phyloP scores from a whole-genome alignment of 2,888 invertebrate species.

The Acleris emargana region DNA sequence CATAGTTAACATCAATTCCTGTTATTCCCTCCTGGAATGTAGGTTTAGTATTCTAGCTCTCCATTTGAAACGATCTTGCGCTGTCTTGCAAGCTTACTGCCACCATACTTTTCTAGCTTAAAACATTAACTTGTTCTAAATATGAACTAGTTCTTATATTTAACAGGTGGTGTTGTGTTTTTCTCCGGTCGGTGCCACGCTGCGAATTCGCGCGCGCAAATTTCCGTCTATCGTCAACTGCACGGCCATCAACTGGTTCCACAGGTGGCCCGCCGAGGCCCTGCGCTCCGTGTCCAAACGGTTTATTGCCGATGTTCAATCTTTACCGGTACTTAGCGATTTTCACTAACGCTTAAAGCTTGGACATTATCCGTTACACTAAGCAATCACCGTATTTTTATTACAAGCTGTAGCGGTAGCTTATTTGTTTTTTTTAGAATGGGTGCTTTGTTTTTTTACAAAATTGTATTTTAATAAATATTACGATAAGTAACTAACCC shows the following conservation, averaged over 20 bases:
- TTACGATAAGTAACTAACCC: neutral
- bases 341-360: neutral
- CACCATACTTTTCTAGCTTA: neutral
- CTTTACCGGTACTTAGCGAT: constrained; percentile 84
- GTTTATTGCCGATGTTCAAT: constrained; percentile 90
- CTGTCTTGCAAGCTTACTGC: too few relatives aligned
- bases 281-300: constrained; percentile 93
- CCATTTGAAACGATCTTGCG: too few relatives aligned
- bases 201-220: constrained; percentile 94
- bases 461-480: too few relatives aligned
- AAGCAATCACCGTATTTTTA: too few relatives aligned
- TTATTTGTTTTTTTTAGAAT: too few relatives aligned
- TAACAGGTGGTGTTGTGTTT: constrained; percentile 92
- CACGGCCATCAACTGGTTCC: constrained; percentile 98
- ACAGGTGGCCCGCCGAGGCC: constrained; percentile 97
- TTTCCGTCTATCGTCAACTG: constrained; percentile 97
- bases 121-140: too few relatives aligned
- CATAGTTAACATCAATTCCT: too few relatives aligned
- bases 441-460: too few relatives aligned
- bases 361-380: too few relatives aligned
- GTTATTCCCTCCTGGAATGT: too few relatives aligned
- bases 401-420: too few relatives aligned
- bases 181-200: constrained; percentile 96
- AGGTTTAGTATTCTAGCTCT: too few relatives aligned
- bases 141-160: neutral